phyloP scores from a whole-genome alignment of 2,113 vertebrate genomes.

The Aix galericulata region DNA sequence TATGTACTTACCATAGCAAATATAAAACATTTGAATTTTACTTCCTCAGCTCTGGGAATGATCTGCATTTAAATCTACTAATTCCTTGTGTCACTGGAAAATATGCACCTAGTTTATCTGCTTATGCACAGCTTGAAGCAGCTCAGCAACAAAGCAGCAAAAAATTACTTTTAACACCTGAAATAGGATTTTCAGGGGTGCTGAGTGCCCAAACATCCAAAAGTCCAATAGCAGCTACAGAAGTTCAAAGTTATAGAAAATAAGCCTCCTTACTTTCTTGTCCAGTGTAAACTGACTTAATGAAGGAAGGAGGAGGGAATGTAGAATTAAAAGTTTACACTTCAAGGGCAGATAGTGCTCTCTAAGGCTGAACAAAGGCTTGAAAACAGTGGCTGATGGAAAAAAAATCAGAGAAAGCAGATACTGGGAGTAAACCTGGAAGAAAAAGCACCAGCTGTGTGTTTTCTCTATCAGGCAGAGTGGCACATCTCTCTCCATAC shows the following conservation, averaged over 20 bases:
- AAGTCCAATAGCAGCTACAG: not conserved
- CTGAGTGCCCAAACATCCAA: not conserved
- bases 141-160: not conserved
- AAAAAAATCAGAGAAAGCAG: constrained; percentile 12
- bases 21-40: not conserved
- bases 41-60: not conserved
- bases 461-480: not conserved
- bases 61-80: constrained; percentile 37
- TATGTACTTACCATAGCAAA: not conserved
- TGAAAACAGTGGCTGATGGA: not conserved
- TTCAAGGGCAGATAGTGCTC: not conserved
- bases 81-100: constrained; percentile 15
- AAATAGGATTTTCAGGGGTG: constrained; percentile 14
- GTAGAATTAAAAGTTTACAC: not conserved
- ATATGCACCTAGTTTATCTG: constrained; percentile 1
- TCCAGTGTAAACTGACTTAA: not conserved
- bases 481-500: not conserved
- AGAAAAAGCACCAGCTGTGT: not conserved
- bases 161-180: constrained; percentile 24
- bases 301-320: not conserved
- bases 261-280: not conserved
- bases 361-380: not conserved
- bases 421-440: not conserved
- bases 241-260: constrained; percentile 9
- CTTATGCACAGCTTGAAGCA: not conserved